phyloP scores from a whole-genome alignment of 2,113 vertebrate genomes.

The Lycaon pictus region DNA sequence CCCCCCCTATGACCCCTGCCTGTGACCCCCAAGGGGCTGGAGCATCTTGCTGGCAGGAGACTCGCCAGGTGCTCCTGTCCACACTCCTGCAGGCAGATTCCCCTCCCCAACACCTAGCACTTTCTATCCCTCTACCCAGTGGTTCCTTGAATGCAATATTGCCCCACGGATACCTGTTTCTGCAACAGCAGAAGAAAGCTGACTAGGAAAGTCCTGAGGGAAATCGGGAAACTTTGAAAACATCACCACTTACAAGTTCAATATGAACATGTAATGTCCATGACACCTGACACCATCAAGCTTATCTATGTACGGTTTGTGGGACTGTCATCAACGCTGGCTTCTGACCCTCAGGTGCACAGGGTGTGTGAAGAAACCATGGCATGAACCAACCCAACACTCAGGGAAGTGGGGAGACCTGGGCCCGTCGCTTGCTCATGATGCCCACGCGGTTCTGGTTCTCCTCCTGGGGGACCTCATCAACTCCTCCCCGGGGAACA shows the following conservation, averaged over 20 bases:
- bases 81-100: accelerated
- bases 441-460: accelerated
- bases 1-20: not conserved
- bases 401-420: accelerated
- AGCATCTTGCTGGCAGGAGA: accelerated
- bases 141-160: not conserved
- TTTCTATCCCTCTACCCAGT: not conserved
- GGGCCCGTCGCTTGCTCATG: accelerated
- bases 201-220: not conserved
- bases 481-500: accelerated
- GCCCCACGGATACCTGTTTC: too few species aligned
- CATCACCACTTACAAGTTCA: not conserved
- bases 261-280: accelerated
- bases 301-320: accelerated
- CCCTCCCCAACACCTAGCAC: accelerated
- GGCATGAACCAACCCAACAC: not conserved
- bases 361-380: accelerated
- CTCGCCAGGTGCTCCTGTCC: accelerated
- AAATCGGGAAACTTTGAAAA: not conserved
- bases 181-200: accelerated
- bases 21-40: too few species aligned
- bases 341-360: not conserved
- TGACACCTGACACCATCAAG: accelerated
- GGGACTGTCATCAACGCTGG: accelerated
- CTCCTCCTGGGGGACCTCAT: not conserved